These are phyloP conservation scores for Ceratina australensis DNA, from an alignment of 1,140 invertebrate genomes.

Conservation along the genomic window DNA sequence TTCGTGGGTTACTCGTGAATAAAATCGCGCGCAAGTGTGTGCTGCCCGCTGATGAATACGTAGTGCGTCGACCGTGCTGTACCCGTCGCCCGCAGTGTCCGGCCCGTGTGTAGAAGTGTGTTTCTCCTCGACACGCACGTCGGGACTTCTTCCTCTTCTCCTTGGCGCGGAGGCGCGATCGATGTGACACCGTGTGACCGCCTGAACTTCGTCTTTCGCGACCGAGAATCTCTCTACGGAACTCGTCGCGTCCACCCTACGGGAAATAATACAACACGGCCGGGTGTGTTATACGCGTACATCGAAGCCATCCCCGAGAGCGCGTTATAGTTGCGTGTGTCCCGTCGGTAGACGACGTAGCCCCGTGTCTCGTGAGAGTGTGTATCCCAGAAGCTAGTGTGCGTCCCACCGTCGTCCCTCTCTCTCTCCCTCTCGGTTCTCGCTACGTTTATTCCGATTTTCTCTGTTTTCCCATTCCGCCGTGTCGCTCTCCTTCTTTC, in stretches of 20 bases:
- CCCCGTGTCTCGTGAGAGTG: conserved; percentile 45
- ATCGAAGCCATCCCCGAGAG: too few species aligned
- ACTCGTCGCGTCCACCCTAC: background rate
- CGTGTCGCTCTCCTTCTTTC: conserved; percentile 18
- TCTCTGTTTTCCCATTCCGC: conserved; percentile 23
- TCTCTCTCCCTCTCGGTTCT: conserved; percentile 2
- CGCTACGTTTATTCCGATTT: conserved; percentile 40
- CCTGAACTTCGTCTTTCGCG: conserved; percentile 16
- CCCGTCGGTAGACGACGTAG: conserved; percentile 57
- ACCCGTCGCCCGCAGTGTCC: background rate
- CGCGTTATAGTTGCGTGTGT: conserved; percentile 31
- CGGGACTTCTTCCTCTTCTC: conserved; percentile 56
- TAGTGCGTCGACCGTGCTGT: conserved; percentile 35
- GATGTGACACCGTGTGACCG: conserved; percentile 60
- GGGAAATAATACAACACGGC: too few species aligned
- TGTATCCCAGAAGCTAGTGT: conserved; percentile 46
- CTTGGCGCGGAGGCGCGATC: conserved; percentile 50
- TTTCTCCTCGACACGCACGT: conserved; percentile 61
- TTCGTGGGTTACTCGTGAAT: conserved; percentile 16
- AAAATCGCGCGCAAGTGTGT: conserved; percentile 31
- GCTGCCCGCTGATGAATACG: conserved; percentile 20
- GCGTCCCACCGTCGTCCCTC: conserved; percentile 38
- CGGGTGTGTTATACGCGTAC: too few species aligned
- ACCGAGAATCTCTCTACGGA: background rate
- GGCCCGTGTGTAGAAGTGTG: conserved; percentile 54